Base-by-base conservation (phyloP, 2,888 invertebrate genomes). In the Nebria salina region DNA sequence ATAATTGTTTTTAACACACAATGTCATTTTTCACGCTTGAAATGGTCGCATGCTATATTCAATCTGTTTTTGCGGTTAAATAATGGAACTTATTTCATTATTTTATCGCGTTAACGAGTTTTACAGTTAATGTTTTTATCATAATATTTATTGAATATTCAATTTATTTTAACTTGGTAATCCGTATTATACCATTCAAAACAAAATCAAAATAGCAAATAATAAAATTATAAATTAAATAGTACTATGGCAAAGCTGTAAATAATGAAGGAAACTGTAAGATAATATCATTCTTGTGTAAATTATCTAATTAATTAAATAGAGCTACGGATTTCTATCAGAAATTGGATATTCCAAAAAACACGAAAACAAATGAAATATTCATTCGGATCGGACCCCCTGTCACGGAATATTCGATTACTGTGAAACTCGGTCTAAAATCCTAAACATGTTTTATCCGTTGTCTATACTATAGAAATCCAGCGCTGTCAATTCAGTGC, bases 371-470 rank as follows among this genome's bases (percentile, higher is more conserved):
- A 54, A 13, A 54, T 54, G 54, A 54, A 54, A 54, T 54, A 54
- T 54, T 54, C 54, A 54, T 54, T 54, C 13, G 54, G 13, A 54
- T 54, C 54, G 54, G 11, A 54, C 13, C 54, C 11, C 7, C 54
- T 54, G 54, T 54, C 54, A 54, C 4, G 54, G 54, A 54, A 54
- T 3, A 54, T 54, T 54, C 54, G 4, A 54, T 54, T 54, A 54
- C 54, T 13, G 54, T 54, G 8, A 54, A 54, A 2, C 54, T 54
- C 54, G 7, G 11, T 54, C 54, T 54, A 54, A 54, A 54, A 54
- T 54, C 54, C 54, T 54, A 54, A 54, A 54, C 54, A 54, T 54
- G 54, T 54, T 54, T 54, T 54, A 54, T 54, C 54, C 54, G 54
- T 54, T 13, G 54, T 54, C 54, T 11, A 54, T 54, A 54, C 54